phyloP scores from a whole-genome alignment of 2,113 vertebrate genomes.

The Dipodomys merriami region DNA sequence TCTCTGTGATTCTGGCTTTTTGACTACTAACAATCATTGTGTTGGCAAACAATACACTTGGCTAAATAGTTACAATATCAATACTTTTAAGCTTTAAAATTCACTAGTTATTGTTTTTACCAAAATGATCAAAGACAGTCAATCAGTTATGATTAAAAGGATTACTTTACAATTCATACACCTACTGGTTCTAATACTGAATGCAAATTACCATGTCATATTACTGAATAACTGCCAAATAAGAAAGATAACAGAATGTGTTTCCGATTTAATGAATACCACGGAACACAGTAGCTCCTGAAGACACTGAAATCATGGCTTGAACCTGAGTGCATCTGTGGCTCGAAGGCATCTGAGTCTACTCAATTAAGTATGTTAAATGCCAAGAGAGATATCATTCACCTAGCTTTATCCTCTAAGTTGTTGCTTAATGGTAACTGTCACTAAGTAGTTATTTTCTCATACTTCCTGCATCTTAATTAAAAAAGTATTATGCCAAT shows the following conservation, averaged over 20 bases:
- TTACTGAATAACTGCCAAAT: background rate
- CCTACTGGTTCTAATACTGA: background rate
- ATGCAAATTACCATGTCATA: background rate
- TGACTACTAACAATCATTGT: background rate
- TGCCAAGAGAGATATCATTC: background rate
- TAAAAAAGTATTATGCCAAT: background rate
- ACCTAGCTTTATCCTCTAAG: background rate
- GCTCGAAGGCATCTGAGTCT: background rate
- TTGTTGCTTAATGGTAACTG: constrained; percentile 18
- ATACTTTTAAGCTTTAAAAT: background rate
- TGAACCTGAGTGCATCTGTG: background rate
- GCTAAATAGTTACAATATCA: background rate
- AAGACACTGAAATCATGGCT: background rate
- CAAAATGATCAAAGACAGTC: constrained; percentile 4
- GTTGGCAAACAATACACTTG: background rate
- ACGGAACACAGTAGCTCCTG: background rate
- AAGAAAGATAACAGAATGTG: background rate
- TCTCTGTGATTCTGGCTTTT: background rate
- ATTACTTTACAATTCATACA: background rate
- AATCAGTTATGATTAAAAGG: background rate
- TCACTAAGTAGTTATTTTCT: constrained; percentile 33
- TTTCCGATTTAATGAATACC: background rate
- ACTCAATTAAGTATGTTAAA: background rate
- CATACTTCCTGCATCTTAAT: constrained; percentile 29
- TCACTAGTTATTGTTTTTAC: background rate